These are phyloP conservation scores for Dendrocopos noguchii DNA, from an alignment of 2,113 vertebrate species.

Conservation along the genomic window DNA sequence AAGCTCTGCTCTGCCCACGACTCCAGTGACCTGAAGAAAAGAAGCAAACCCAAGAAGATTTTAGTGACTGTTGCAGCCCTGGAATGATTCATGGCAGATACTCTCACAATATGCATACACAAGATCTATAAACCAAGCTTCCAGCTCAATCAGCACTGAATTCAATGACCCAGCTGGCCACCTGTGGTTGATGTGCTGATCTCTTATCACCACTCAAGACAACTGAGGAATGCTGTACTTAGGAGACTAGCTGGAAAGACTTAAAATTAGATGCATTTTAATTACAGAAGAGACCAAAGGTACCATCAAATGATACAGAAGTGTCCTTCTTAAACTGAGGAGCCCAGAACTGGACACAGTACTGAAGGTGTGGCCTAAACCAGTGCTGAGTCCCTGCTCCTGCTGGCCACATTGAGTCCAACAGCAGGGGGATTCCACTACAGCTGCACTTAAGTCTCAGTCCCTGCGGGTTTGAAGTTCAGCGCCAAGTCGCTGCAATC, in stretches of 20 bases:
- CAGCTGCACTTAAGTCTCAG: not conserved
- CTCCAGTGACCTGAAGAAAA: slow-evolving; percentile 89
- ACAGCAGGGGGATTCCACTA: not conserved
- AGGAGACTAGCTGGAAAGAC: not conserved
- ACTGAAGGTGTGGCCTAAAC: too few relatives aligned
- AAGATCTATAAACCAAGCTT: not conserved
- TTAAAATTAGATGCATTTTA: not conserved
- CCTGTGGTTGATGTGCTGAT: too few relatives aligned
- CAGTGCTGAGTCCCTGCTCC: too few relatives aligned
- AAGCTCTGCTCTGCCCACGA: slow-evolving; percentile 96
- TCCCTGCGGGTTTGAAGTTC: not conserved
- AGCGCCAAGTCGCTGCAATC: not conserved
- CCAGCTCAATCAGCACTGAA: not conserved
- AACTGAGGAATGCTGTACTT: not conserved
- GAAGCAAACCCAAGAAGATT: not conserved
- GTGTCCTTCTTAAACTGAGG: too few relatives aligned
- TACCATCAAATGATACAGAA: not conserved
- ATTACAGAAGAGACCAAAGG: not conserved
- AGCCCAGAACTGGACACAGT: too few relatives aligned
- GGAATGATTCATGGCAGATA: not conserved
- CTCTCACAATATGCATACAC: not conserved
- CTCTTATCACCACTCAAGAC: not conserved
- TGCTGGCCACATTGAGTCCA: not conserved
- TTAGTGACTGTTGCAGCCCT: not conserved
- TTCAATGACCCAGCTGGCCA: not conserved